Conservation (phyloP, 92 coral and sea anemone genomes). For the Parazoanthus darwini region DNA sequence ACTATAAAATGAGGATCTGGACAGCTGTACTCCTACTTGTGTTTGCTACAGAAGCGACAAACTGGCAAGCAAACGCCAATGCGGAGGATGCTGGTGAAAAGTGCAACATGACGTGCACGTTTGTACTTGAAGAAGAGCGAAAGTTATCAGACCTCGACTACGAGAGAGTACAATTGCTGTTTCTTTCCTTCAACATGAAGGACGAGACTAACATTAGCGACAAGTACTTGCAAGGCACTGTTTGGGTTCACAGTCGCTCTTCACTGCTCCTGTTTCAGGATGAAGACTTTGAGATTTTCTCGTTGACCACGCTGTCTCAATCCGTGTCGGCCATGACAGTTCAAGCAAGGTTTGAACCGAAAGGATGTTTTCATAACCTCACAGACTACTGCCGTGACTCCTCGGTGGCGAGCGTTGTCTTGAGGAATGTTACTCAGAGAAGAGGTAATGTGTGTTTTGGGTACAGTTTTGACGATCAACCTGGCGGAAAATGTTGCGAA, state of each 20-base stretch:
- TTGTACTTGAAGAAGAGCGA: neutral
- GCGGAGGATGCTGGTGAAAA: neutral
- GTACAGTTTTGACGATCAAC: neutral
- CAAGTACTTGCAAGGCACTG: neutral
- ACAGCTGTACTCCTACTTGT: neutral
- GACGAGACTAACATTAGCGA: neutral
- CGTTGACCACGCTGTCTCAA: neutral
- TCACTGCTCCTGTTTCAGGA: neutral
- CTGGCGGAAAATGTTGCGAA: neutral
- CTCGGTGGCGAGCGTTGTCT: neutral
- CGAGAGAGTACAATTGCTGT: neutral
- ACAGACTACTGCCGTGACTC: neutral
- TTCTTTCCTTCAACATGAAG: neutral
- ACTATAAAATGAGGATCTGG: neutral
- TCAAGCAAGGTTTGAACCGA: neutral
- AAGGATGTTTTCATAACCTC: neutral
- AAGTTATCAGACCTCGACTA: neutral
- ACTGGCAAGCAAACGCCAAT: neutral
- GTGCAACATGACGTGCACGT: neutral
- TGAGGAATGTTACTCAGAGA: neutral
- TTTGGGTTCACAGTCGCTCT: neutral
- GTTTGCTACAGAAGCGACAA: neutral
- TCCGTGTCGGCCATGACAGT: neutral
- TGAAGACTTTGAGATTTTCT: neutral
- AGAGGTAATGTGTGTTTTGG: neutral